Base-by-base conservation (phyloP, 1,140 invertebrate genomes). In the Cyrtorhinus lividipennis region DNA sequence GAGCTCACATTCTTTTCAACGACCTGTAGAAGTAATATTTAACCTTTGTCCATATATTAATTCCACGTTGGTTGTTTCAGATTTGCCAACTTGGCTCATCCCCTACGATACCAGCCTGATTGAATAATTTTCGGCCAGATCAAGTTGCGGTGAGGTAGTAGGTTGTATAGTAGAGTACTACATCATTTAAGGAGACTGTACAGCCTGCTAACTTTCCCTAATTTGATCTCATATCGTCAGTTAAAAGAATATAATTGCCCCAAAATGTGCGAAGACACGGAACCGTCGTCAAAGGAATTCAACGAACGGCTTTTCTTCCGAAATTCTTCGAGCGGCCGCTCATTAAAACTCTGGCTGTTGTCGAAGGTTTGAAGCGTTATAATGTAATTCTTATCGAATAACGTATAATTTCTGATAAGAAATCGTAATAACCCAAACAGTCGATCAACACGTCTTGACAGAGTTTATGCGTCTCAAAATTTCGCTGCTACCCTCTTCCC, bases 101-200 rank as follows among this genome's bases (percentile, higher is more conserved):
- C n/a, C n/a, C n/a, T n/a, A n/a, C n/a, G n/a, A n/a, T n/a, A n/a
- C n/a, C n/a, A n/a, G n/a, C n/a, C n/a, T n/a, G n/a, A n/a, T n/a
- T n/a, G n/a, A n/a, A n/a, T n/a, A n/a, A 53, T 13, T 53, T 53
- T 15, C 8, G 26, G 15, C 27, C 1, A 13, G 64, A 60, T 72
- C 71, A 71, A 71, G 69, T 75, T 79, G 76, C 75, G 77, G 78
- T 83, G 82, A 84, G 82, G 82, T 84, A 84, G 82, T 83, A 83
- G 82, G 82, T 84, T 84, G 82, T 84, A 84, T 83, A 82, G 82
- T 83, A 81, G 73, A 78, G 80, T 78, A 82, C 78, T 77, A 81
- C 79, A 79, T 71, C 74, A 78, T 75, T 76, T 72, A 75, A 77
- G 74, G 74, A 79, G 80, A 83, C 82, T 84, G 80, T 84, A 82